Percentiles rank a stretch among this genome's conserved stretches.
Conservation (phyloP, 2,113 vertebrate species). For the Damaliscus lunatus region DNA sequence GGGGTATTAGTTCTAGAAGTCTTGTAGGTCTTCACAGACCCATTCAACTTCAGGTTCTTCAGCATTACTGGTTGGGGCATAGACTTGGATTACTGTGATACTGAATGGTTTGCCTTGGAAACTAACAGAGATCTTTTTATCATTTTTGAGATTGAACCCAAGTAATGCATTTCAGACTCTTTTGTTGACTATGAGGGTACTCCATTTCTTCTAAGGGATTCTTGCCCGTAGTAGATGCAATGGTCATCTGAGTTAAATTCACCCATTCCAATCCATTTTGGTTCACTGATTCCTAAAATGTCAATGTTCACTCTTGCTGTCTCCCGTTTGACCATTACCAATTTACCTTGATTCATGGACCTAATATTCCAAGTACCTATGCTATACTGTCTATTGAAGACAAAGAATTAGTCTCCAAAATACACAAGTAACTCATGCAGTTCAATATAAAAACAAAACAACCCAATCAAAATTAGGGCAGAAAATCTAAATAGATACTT, state of each 20-base stretch:
- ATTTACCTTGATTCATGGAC: not conserved
- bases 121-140: not conserved
- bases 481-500: not conserved
- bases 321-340: accelerated
- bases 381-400: not conserved
- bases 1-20: not conserved
- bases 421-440: not conserved
- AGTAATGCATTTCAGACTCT: not conserved
- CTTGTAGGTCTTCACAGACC: not conserved
- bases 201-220: not conserved
- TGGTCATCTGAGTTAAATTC: not conserved
- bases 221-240: not conserved
- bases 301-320: not conserved
- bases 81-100: not conserved
- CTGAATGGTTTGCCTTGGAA: not conserved
- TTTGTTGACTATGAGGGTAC: not conserved
- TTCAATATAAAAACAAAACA: not conserved
- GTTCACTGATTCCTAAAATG: not conserved
- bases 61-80: not conserved
- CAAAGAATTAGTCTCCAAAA: not conserved
- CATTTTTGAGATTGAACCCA: not conserved
- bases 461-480: not conserved
- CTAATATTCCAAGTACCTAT: not conserved
- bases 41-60: not conserved
- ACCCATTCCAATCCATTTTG: not conserved